Evolutionary conservation across 2,797 vertebrate genomes (phyloP).

Genomic region (Chelon auratus): DNA sequence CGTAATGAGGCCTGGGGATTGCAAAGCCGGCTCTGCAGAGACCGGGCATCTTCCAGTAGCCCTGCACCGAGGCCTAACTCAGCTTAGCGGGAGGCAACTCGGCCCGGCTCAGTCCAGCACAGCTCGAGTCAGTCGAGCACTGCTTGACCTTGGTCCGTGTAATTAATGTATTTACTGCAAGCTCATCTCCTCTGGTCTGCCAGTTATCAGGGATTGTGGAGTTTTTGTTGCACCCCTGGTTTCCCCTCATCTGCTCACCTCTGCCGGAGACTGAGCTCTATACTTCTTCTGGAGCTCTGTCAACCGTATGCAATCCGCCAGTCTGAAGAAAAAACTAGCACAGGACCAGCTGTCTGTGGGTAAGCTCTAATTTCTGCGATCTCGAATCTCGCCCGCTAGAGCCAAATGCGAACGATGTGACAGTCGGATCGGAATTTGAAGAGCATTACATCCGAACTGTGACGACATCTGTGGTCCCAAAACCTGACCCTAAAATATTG

Average conservation of each 20-base stretch:
- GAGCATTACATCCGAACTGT: no score
- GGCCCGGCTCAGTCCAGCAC: conserved; percentile 44
- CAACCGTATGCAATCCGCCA: conserved; percentile 27
- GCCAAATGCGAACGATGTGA: conserved; percentile 32
- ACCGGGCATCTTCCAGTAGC: conserved; percentile 53
- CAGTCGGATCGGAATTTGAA: conserved; percentile 55
- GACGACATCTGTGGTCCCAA: no score
- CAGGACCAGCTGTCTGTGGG: no score
- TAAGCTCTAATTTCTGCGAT: no score
- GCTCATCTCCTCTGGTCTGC: conserved; percentile 67
- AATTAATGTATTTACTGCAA: conserved; percentile 82
- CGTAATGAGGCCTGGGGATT: conserved; percentile 80
- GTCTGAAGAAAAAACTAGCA: neutral
- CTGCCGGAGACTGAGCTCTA: conserved; percentile 44
- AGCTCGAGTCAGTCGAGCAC: conserved; percentile 51
- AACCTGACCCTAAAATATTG: no score
- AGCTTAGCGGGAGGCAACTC: conserved; percentile 54
- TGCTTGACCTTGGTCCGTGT: conserved; percentile 68
- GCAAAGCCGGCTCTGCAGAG: conserved; percentile 69
- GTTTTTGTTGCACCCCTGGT: conserved; percentile 51
- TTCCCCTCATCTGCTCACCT: conserved; percentile 57
- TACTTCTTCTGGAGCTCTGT: conserved; percentile 50
- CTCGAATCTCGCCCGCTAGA: no score
- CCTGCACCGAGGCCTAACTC: conserved; percentile 56
- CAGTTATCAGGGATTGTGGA: conserved; percentile 68